phyloP scores from a whole-genome alignment of 2,888 invertebrate species.

The Trilocha varians region DNA sequence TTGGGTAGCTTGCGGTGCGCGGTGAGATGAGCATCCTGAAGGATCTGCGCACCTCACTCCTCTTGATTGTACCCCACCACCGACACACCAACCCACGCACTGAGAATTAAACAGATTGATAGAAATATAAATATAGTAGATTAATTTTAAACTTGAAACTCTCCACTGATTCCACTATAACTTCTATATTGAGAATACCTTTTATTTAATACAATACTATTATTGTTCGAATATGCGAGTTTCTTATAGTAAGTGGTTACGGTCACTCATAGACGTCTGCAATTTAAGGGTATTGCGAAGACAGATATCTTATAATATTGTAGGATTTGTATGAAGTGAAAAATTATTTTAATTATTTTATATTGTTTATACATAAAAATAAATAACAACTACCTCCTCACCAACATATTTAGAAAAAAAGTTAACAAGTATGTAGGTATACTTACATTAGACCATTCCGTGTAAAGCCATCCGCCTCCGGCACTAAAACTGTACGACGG shows the following conservation, averaged over 20 bases:
- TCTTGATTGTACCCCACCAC: slow-evolving; percentile 82
- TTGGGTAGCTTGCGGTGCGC: slow-evolving; percentile 75
- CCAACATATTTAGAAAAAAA: too few relatives aligned
- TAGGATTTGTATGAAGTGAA: too few relatives aligned
- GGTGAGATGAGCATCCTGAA: slow-evolving; percentile 73
- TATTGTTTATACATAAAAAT: too few relatives aligned
- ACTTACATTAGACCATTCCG: slow-evolving; percentile 73
- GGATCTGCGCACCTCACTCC: slow-evolving; percentile 81
- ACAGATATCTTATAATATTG: too few relatives aligned
- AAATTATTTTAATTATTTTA: too few relatives aligned
- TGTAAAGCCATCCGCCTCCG: slow-evolving; percentile 71
- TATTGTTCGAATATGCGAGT: not conserved
- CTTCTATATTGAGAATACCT: too few relatives aligned
- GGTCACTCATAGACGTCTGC: too few relatives aligned
- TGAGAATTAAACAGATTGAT: slow-evolving; percentile 25
- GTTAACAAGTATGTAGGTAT: not conserved
- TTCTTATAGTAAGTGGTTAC: too few relatives aligned
- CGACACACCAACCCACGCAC: slow-evolving; percentile 83
- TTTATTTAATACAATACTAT: not conserved
- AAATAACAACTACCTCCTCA: too few relatives aligned
- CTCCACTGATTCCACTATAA: too few relatives aligned
- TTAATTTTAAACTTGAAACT: not conserved
- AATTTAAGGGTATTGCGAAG: too few relatives aligned
- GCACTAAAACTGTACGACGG: slow-evolving; percentile 48
- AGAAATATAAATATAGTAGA: slow-evolving; percentile 2